Base-by-base conservation (phyloP, 2,888 invertebrate genomes). In the Caenorhabditis sulstoni region DNA sequence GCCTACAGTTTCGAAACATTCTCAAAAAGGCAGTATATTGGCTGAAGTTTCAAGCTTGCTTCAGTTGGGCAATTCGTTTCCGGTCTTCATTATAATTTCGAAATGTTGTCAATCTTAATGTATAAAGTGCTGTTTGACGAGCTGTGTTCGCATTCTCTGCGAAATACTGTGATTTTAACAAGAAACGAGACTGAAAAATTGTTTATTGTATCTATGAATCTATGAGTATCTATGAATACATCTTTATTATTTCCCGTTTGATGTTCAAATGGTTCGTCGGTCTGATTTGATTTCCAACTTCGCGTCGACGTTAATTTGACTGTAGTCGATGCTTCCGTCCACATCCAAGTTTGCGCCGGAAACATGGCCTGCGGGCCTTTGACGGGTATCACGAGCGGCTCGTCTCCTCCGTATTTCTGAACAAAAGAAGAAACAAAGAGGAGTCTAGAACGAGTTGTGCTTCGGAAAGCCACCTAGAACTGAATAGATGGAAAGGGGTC, bases 11-110 rank as follows among this genome's bases (percentile, higher is more conserved):
- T 29, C 29, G 4, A 7, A 29, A 7, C 29, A 7, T 5, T 29
- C 4, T 29, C 29, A 7, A 29, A 29, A 29, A 7, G 7, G 29
- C n/a, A n/a, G n/a, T n/a, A n/a, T n/a, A 45, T 45, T 18, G 97
- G 97, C 90, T 95, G 92, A 97, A 97, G 88, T 94, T 94, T 90
- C 96, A 93, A 49, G 94, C 93, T 84, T 94, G 93, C 91, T 95
- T 96, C 87, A 97, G 93, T 70, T 94, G 92, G 79, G 94, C 93
- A 76, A 97, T 94, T 91, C 94, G 94, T 88, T 94, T 94, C 90
- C 96, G 96, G 89, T 96, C 96, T 86, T 96, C 95, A 90, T 96
- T 96, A 92, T 95, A 96, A 90, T 95, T 53, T 68, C 67, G n/a
- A n/a, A 52, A 73, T 45, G 52, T 52, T 58, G 65, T 74, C 35